phyloP scores from a whole-genome alignment of 2,113 vertebrate genomes.

The Calypte anna region DNA sequence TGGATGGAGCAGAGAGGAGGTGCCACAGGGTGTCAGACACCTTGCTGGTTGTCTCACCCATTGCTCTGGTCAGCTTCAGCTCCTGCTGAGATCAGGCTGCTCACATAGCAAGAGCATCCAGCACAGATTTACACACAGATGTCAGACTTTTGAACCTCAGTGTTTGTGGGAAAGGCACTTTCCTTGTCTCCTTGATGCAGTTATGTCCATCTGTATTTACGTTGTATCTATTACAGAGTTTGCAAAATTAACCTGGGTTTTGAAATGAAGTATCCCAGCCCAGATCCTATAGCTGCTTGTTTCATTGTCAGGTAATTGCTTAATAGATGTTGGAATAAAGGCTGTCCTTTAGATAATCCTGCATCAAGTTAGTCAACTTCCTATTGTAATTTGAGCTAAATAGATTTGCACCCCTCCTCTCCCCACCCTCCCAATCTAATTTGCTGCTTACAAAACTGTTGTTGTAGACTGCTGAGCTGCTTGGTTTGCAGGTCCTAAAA shows the following conservation, averaged over 20 bases:
- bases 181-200: neutral
- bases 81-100: neutral
- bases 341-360: neutral
- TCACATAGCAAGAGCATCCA: accelerated
- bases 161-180: neutral
- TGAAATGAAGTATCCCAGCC: neutral
- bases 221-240: neutral
- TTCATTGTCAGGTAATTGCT: neutral
- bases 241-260: neutral
- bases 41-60: neutral
- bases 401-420: neutral
- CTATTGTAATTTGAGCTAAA: neutral
- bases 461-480: neutral
- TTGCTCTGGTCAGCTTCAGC: neutral
- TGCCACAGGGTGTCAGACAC: neutral
- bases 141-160: accelerated
- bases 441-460: neutral
- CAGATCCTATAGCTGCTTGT: neutral
- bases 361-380: neutral
- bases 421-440: neutral
- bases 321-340: neutral
- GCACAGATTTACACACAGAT: accelerated
- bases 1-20: neutral
- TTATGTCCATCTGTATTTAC: neutral
- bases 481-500: neutral